Evolutionary conservation across 2,888 invertebrate genomes (phyloP), one percentile per base, ranked within the genome.

Genomic region (Spisula subtruncata): DNA sequence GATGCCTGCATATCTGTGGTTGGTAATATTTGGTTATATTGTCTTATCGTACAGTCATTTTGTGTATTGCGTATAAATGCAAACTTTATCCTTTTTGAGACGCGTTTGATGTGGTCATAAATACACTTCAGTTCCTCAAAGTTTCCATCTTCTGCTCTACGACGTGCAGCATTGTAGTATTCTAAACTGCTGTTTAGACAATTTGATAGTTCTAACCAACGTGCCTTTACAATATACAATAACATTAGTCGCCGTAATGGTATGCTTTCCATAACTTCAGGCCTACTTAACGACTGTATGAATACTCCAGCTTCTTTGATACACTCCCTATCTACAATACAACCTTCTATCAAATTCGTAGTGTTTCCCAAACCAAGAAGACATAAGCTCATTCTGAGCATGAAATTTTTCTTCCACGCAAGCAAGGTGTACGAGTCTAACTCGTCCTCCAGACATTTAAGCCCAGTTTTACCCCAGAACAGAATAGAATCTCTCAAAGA

Each of bases 191-290:
- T 51, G 2, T 14, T n/a, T 25, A 86, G 16, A 4, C 85, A 20
- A 14, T 81, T 80, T 18, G 20, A 46, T 0, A 89, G 71, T 51
- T 92, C 89, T 54, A 51, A 20, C 18, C 91, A 54, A 51, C 93
- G 86, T 32, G 92, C 92, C 35, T 80, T 88, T 6, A 93, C 92
- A 4, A 93, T 90, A 56, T 46, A 90, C 51, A 92, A 93, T 82
- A 93, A 91, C 93, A 93, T 93, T 66, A 91, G 66, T 83, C 93
- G 75, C 46, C 93, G 82, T 20, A 86, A 85, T 85, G 93, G 93
- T 32, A 93, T 93, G 1, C 81, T 91, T 16, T 90, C 66, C 75
- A 86, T 86, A 25, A 75, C 32, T 18, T 75, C 75, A 25, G 75
- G 86, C 32, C 51, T 54, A 35, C 90, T 83, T 32, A 93, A 80